Evolutionary conservation across 2,888 invertebrate genomes (phyloP).

Genomic region (Latrodectus elegans): DNA sequence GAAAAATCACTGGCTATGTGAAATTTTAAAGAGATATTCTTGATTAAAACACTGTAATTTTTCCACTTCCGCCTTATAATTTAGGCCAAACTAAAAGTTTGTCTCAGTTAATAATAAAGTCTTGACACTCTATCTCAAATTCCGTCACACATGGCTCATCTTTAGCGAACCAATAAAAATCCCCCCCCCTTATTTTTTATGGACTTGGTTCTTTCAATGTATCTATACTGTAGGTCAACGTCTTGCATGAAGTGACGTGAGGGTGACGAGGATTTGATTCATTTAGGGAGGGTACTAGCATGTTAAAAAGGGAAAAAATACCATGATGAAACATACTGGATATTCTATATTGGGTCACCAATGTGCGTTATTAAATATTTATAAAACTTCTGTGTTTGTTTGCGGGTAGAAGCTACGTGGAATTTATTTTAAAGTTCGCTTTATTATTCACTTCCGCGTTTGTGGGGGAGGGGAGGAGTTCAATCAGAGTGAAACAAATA

Average conservation of each 20-base stretch:
- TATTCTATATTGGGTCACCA: constrained; percentile 35
- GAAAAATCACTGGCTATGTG: no score
- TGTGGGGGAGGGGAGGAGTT: neutral
- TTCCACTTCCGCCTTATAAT: constrained; percentile 7
- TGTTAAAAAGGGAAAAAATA: neutral
- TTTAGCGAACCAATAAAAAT: constrained; percentile 35
- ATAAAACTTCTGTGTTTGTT: constrained; percentile 13
- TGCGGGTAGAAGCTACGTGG: constrained; percentile 4
- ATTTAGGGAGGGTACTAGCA: neutral
- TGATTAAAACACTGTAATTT: no score
- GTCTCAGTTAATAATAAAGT: neutral
- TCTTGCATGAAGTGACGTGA: constrained; percentile 40
- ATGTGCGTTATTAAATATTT: constrained; percentile 26
- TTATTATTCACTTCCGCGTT: constrained; percentile 36
- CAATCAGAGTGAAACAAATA: neutral
- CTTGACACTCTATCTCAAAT: neutral
- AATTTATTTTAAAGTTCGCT: neutral
- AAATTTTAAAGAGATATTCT: no score
- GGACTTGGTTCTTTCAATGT: neutral
- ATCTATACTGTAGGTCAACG: constrained; percentile 48
- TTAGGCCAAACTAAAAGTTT: constrained; percentile 11
- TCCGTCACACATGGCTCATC: constrained; percentile 54
- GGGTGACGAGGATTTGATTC: constrained; percentile 17
- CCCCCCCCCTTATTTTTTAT: constrained; percentile 9
- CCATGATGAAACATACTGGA: neutral